Conservation (phyloP, 2,888 invertebrate genomes). For the Epirrhoe alternata region DNA sequence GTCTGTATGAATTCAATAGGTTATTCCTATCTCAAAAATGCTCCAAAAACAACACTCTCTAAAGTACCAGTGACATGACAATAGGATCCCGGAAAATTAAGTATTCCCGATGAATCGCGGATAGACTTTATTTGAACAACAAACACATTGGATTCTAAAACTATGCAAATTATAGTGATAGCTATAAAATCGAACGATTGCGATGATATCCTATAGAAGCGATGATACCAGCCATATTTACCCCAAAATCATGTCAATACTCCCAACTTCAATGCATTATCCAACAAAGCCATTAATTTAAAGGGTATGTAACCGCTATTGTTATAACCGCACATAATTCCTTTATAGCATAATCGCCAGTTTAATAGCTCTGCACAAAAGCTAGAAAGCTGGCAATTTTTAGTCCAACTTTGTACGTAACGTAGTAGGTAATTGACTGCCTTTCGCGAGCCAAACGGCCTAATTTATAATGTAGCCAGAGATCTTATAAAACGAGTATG, state of each 20-base stretch:
- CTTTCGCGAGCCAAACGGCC: neutral
- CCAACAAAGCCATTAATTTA: neutral
- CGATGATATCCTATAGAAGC: neutral
- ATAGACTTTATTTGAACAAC: too few relatives aligned
- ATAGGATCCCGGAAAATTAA: too few relatives aligned
- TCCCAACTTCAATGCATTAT: neutral
- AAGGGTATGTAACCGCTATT: conserved; percentile 16
- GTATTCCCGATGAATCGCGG: too few relatives aligned
- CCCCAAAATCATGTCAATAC: neutral
- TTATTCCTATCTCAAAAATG: too few relatives aligned
- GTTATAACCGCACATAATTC: conserved; percentile 17
- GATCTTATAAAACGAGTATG: neutral
- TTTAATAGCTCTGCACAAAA: conserved; percentile 10
- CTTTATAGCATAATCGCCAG: conserved; percentile 8
- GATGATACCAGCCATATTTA: neutral
- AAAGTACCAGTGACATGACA: too few relatives aligned
- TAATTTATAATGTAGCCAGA: neutral
- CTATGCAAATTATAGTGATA: neutral
- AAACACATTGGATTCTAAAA: too few relatives aligned
- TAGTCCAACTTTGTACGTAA: conserved; percentile 14
- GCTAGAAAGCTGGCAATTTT: conserved; percentile 11
- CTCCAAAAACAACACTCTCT: too few relatives aligned
- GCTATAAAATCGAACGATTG: neutral
- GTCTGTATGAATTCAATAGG: too few relatives aligned
- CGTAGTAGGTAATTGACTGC: neutral